phyloP scores from a whole-genome alignment of 1,140 invertebrate genomes.

The Dryas iulia region DNA sequence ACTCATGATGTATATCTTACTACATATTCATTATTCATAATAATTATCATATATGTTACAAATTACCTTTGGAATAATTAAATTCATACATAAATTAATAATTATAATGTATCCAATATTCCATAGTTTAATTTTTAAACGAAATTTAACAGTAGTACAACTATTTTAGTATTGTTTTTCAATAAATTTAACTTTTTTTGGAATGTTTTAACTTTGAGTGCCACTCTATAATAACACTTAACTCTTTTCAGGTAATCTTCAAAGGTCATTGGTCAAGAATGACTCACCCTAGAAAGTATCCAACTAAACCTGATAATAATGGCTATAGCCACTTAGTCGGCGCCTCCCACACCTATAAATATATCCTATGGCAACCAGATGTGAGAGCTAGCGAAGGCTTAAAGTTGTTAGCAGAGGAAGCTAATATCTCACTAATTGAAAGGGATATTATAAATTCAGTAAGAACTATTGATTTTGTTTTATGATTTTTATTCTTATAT shows the following conservation, averaged over 20 bases:
- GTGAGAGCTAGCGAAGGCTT: slow-evolving; percentile 48
- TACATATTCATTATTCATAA: too few species aligned
- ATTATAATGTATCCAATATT: too few species aligned
- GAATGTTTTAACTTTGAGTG: background rate
- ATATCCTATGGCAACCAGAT: slow-evolving; percentile 52
- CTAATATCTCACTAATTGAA: slow-evolving; percentile 48
- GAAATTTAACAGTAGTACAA: too few species aligned
- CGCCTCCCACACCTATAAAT: slow-evolving; percentile 55
- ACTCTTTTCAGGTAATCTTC: slow-evolving; percentile 56
- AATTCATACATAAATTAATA: too few species aligned
- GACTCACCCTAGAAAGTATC: slow-evolving; percentile 58
- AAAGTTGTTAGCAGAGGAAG: slow-evolving; percentile 47
- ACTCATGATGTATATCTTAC: too few species aligned
- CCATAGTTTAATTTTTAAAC: too few species aligned
- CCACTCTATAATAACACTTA: background rate
- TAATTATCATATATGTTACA: too few species aligned
- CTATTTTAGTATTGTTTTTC: too few species aligned
- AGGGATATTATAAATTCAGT: slow-evolving; percentile 58
- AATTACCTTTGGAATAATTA: too few species aligned
- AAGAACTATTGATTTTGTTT: slow-evolving; percentile 18
- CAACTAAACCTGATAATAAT: slow-evolving; percentile 67
- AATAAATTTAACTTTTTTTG: too few species aligned
- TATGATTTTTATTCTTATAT: too few species aligned
- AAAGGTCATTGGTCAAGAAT: slow-evolving; percentile 61
- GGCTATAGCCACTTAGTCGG: slow-evolving; percentile 65